phyloP scores from a whole-genome alignment of 1,140 invertebrate species.

The Drosophila punjabiensis region DNA sequence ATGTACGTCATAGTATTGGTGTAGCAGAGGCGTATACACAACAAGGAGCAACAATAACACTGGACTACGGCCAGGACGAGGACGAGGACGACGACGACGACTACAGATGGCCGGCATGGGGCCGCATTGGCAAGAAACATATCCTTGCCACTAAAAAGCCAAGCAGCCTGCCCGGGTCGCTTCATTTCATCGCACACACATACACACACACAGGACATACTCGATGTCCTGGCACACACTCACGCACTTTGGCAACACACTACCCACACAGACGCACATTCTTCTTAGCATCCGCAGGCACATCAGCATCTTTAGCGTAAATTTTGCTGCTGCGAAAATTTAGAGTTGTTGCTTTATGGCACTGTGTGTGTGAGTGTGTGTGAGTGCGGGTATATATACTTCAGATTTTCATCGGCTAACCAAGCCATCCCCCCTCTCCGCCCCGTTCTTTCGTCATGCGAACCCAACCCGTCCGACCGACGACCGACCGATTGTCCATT shows the following conservation, averaged over 20 bases:
- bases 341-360: constrained; percentile 78
- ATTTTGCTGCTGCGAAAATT: constrained; percentile 79
- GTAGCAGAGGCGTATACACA: constrained; percentile 42
- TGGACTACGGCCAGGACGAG: constrained; percentile 34
- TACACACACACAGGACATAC: constrained; percentile 10
- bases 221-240: constrained; percentile 28
- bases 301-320: constrained; percentile 74
- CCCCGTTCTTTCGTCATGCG: constrained; percentile 13
- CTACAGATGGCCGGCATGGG: constrained; percentile 50
- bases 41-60: constrained; percentile 51
- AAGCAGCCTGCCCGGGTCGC: constrained; percentile 55
- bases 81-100: constrained; percentile 2
- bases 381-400: constrained; percentile 59
- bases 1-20: not conserved
- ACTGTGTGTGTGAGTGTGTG: constrained; percentile 29
- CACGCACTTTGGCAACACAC: constrained; percentile 17
- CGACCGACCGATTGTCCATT: constrained; percentile 44
- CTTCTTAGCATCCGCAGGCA: constrained; percentile 62
- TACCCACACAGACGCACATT: constrained; percentile 46
- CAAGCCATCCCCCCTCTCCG: constrained; percentile 5
- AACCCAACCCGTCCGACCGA: constrained; percentile 39
- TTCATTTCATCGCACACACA: constrained; percentile 49
- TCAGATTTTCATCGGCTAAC: constrained; percentile 74
- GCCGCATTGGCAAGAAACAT: constrained; percentile 49
- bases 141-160: constrained; percentile 57